phyloP scores from a whole-genome alignment of 2,888 invertebrate genomes.

The Tenthredo notha region DNA sequence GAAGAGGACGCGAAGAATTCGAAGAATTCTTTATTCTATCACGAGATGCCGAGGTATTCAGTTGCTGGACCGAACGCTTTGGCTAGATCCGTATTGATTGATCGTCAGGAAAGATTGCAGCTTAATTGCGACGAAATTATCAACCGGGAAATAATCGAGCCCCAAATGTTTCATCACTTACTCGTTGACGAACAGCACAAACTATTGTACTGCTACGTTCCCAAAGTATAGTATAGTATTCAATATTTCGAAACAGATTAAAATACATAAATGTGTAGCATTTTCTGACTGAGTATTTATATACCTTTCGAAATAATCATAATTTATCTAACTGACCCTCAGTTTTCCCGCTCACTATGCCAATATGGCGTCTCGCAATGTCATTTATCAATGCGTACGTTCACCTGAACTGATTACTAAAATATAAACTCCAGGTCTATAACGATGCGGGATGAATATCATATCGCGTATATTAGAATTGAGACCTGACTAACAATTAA shows the following conservation, averaged over 20 bases:
- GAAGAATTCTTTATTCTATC: not conserved
- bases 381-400: not conserved
- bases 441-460: not conserved
- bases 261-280: not conserved
- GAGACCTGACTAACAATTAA: not conserved
- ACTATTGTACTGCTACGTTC: slow-evolving; percentile 95
- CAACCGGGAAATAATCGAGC: slow-evolving; percentile 63
- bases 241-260: not conserved
- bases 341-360: not conserved
- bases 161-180: slow-evolving; percentile 87
- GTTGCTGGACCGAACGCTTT: slow-evolving; percentile 73
- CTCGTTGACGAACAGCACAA: slow-evolving; percentile 91
- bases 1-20: not conserved
- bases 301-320: not conserved
- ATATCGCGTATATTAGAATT: not conserved
- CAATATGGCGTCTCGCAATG: not conserved
- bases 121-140: slow-evolving; percentile 71
- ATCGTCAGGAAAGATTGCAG: slow-evolving; percentile 74
- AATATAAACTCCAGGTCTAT: not conserved
- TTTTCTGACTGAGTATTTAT: not conserved
- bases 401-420: not conserved
- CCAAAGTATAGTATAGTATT: slow-evolving; percentile 85
- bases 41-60: slow-evolving; percentile 64
- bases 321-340: not conserved
- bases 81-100: slow-evolving; percentile 72